These are phyloP conservation scores for Alosa alosa DNA, from an alignment of 2,113 vertebrate genomes.

Conservation along the genomic window DNA sequence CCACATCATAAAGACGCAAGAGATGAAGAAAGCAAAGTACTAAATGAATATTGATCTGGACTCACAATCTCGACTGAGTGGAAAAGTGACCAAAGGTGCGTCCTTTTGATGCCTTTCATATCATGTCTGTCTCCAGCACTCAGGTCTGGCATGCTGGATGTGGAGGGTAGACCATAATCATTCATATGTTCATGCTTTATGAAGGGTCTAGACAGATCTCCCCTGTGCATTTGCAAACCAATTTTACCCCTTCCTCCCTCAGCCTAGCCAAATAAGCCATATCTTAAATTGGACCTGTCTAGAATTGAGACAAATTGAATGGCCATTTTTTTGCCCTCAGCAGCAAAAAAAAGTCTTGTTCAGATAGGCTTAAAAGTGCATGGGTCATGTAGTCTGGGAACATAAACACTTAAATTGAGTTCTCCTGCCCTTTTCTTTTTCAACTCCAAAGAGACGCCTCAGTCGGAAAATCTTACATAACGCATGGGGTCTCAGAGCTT, in stretches of 20 bases:
- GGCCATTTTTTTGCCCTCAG: conserved; percentile 40
- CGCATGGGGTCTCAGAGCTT: neutral
- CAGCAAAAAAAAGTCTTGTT: conserved; percentile 50
- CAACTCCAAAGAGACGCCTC: neutral
- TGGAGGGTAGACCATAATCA: neutral
- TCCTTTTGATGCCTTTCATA: neutral
- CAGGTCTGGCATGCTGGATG: neutral
- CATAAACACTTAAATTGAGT: conserved; percentile 29
- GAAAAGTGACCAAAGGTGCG: neutral
- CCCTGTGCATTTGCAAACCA: neutral
- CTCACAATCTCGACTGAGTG: neutral
- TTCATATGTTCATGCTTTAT: neutral
- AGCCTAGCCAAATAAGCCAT: conserved; percentile 36
- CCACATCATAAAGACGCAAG: neutral
- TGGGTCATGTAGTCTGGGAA: conserved; percentile 39
- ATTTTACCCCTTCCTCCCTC: neutral
- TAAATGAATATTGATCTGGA: neutral
- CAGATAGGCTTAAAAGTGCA: conserved; percentile 3
- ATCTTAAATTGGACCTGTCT: conserved; percentile 47
- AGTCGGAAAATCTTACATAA: neutral
- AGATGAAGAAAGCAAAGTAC: neutral
- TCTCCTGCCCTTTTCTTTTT: conserved; percentile 6
- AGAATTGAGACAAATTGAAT: conserved; percentile 33
- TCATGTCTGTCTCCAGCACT: neutral
- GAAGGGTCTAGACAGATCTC: neutral